Percentiles rank a stretch among this genome's conserved stretches.
These are phyloP conservation scores for Sycon ciliatum DNA, from an alignment of 37 sponge, comb jelly and placozoan genomes.

Conservation along the genomic window DNA sequence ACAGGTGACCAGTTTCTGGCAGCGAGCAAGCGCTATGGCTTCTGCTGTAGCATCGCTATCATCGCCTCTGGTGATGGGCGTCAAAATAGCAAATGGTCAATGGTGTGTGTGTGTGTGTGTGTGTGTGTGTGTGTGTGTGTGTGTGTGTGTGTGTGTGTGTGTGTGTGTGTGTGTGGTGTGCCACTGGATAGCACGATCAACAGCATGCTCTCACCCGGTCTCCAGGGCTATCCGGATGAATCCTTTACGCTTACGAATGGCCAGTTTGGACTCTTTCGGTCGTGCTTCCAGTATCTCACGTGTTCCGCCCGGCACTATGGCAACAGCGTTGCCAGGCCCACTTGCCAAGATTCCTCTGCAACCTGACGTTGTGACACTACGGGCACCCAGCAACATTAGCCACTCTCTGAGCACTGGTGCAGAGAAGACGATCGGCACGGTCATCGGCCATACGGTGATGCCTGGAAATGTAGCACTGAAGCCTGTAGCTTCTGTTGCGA, in stretches of 20 bases:
- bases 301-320: constrained; percentile 11
- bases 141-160: constrained; percentile 5
- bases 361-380: too few relatives aligned
- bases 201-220: too few relatives aligned
- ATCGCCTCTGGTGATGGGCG: too few relatives aligned
- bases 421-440: neutral
- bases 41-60: too few relatives aligned
- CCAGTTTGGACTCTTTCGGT: neutral
- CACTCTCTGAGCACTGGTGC: neutral
- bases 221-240: constrained; percentile 13
- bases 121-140: constrained; percentile 5
- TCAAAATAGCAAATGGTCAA: too few relatives aligned
- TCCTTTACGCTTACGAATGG: neutral
- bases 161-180: constrained; percentile 5
- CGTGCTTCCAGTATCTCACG: constrained; percentile 13
- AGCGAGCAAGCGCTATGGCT: too few relatives aligned
- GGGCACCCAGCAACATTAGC: too few relatives aligned
- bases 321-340: constrained; percentile 15
- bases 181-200: too few relatives aligned
- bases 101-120: constrained; percentile 8
- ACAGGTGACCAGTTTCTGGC: too few relatives aligned
- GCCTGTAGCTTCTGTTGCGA: constrained; percentile 2
- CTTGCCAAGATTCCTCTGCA: too few relatives aligned
- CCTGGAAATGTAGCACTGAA: constrained; percentile 11
- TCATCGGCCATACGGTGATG: neutral